phyloP scores from a whole-genome alignment of 2,797 vertebrate genomes.

The Semotilus atromaculatus region DNA sequence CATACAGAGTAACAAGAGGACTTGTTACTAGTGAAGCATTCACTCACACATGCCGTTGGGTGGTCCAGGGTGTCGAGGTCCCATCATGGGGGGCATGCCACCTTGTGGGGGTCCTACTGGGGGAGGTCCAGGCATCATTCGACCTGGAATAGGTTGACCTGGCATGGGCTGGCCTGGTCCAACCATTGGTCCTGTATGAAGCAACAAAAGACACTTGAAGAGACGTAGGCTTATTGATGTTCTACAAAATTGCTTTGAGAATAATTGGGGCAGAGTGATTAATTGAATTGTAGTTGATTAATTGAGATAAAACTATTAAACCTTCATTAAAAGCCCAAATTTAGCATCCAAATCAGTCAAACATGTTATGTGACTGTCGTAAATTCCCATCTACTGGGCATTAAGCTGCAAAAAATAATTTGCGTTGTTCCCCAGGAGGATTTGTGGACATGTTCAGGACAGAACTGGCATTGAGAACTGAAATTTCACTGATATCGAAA shows the following conservation, averaged over 20 bases:
- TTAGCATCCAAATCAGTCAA: neutral
- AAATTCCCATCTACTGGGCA: neutral
- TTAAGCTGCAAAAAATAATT: neutral
- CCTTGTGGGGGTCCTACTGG: conserved; percentile 74
- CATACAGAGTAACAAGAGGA: neutral
- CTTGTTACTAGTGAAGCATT: neutral
- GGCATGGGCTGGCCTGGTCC: conserved; percentile 83
- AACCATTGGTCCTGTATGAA: conserved; percentile 74
- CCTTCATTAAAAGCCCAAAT: neutral
- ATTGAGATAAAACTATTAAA: neutral
- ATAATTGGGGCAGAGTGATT: neutral
- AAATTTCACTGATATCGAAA: neutral
- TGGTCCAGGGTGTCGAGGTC: conserved; percentile 86
- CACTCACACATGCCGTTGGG: conserved; percentile 96
- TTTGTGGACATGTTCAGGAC: neutral
- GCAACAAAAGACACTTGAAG: conserved; percentile 9
- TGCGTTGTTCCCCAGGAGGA: neutral
- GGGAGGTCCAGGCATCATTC: conserved; percentile 82
- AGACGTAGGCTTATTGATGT: neutral
- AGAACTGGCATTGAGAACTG: neutral
- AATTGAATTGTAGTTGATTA: neutral
- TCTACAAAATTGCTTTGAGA: neutral
- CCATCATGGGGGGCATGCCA: conserved; percentile 85
- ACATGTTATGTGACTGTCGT: neutral
- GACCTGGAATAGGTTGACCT: conserved; percentile 82